Conservation (phyloP, 2,797 vertebrate species). For the Percopsis omiscomaycus region DNA sequence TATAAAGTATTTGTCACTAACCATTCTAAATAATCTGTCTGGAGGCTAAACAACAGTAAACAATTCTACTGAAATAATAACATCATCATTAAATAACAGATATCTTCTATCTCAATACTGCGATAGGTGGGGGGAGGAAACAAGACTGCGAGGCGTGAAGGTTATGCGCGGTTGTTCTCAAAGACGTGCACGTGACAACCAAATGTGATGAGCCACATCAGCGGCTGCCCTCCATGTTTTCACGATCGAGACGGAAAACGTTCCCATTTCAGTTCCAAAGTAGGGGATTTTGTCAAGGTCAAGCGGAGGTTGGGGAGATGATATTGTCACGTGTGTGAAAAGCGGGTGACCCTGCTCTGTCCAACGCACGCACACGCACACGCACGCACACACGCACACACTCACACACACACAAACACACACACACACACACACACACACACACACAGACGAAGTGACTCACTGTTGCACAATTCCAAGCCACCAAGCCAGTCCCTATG, state of each 20-base stretch:
- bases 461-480: constrained; percentile 35
- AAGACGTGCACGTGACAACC: constrained; percentile 15
- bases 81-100: not conserved
- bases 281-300: constrained; percentile 59
- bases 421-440: constrained; percentile 16
- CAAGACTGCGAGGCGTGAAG: not conserved
- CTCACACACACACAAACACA: constrained; percentile 13
- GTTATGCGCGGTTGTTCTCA: constrained; percentile 18
- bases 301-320: constrained; percentile 62
- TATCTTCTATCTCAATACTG: no score
- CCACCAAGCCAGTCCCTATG: constrained; percentile 30
- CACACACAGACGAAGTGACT: constrained; percentile 31
- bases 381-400: constrained; percentile 14
- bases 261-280: constrained; percentile 67
- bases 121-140: no score
- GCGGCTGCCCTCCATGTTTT: constrained; percentile 38
- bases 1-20: constrained; percentile 32
- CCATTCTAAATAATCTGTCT: constrained; percentile 24
- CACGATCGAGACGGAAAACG: constrained; percentile 45
- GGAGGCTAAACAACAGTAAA: constrained; percentile 21
- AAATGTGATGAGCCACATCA: constrained; percentile 56
- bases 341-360: constrained; percentile 53
- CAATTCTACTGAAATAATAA: constrained; percentile 3
- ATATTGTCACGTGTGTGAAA: constrained; percentile 44
- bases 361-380: constrained; percentile 18